A percentile compares a stretch with the other conserved stretches of the same genome.
Conservation (phyloP, 2,888 invertebrate genomes). For the Aleiodes leptofemur region DNA sequence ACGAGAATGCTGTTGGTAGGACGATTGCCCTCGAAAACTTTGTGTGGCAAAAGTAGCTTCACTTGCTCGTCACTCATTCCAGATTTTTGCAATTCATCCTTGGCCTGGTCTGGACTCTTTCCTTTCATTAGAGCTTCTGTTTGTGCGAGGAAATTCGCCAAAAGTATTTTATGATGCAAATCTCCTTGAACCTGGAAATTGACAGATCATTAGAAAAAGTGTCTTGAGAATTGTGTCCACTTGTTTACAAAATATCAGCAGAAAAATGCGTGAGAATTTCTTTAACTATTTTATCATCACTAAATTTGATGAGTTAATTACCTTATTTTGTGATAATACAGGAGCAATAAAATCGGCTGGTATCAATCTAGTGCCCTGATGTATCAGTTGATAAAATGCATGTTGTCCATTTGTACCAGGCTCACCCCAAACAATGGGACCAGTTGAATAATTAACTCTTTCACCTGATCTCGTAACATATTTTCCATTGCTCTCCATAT, state of each 20-base stretch:
- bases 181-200: constrained; percentile 78
- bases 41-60: constrained; percentile 92
- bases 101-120: constrained; percentile 82
- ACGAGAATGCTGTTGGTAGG: constrained; percentile 98
- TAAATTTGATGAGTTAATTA: constrained; percentile 43
- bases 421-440: constrained; percentile 89
- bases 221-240: too few species aligned
- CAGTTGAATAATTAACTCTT: constrained; percentile 77
- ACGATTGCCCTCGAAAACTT: constrained; percentile 96
- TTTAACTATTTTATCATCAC: too few species aligned
- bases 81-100: constrained; percentile 86
- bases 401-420: constrained; percentile 99
- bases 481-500: constrained; percentile 99
- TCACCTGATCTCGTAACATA: constrained; percentile 86
- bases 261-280: too few species aligned
- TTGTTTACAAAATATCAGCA: too few species aligned
- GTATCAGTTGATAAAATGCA: constrained; percentile 99
- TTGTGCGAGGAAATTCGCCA: constrained; percentile 98
- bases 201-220: too few species aligned
- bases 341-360: constrained; percentile 98
- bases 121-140: constrained; percentile 98
- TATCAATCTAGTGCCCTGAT: constrained; percentile 93
- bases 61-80: constrained; percentile 86
- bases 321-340: constrained; percentile 89
- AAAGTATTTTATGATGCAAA: constrained; percentile 93